phyloP scores from a whole-genome alignment of 2,113 vertebrate species.

The Pangasianodon gigas region DNA sequence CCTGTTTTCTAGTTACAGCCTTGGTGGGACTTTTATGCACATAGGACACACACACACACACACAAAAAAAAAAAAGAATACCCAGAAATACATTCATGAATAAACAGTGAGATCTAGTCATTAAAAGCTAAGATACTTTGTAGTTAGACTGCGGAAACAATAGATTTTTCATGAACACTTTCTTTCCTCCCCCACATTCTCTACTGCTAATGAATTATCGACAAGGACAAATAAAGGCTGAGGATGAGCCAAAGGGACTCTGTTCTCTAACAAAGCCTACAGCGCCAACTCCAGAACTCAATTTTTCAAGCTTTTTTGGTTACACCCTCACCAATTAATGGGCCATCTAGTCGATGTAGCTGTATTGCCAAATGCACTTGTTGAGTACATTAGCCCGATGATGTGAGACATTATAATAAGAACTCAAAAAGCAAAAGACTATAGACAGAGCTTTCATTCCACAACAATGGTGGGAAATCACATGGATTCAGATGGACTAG shows the following conservation, averaged over 20 bases:
- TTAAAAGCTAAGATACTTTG: conserved; percentile 37
- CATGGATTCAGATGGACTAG: conserved; percentile 45
- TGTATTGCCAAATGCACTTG: conserved; percentile 30
- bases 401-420: conserved; percentile 45
- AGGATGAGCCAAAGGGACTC: conserved; percentile 45
- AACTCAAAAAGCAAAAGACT: conserved; percentile 42
- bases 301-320: conserved; percentile 6
- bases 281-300: conserved; percentile 31
- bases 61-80: background rate
- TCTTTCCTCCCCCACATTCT: conserved; percentile 34
- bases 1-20: background rate
- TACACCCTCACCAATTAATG: conserved; percentile 23
- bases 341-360: conserved; percentile 21
- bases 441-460: conserved; percentile 51
- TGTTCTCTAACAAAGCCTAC: conserved; percentile 38
- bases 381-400: conserved; percentile 29
- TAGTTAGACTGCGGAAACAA: conserved; percentile 45
- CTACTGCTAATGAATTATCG: conserved; percentile 54
- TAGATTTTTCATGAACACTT: conserved; percentile 39
- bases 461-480: conserved; percentile 52
- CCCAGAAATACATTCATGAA: background rate
- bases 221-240: conserved; percentile 47
- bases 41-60: background rate
- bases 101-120: conserved; percentile 27
- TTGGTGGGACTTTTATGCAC: background rate